Conservation (phyloP, 23 tunicate species). For the Corella eumyota region DNA sequence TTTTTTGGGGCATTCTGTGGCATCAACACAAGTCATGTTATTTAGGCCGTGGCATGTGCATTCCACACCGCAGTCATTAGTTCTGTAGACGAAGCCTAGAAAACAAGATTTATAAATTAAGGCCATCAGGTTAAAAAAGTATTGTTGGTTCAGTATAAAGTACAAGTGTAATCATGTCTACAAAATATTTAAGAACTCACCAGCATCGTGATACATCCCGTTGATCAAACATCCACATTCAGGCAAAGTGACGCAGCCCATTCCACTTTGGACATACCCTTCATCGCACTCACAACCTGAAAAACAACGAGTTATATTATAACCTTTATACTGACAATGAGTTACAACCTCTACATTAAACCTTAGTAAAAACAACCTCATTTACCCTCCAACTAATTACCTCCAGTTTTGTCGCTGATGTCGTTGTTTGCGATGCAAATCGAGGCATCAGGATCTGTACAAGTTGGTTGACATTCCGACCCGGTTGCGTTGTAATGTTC, state of each 20-base stretch:
- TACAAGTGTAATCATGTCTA: background rate
- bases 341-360: too few relatives aligned
- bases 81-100: constrained; percentile 31
- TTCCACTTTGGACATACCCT: constrained; percentile 38
- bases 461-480: constrained; percentile 28
- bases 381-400: background rate
- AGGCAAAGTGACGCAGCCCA: constrained; percentile 19
- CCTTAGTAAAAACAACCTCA: too few relatives aligned
- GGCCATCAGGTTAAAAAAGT: constrained; percentile 1
- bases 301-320: background rate
- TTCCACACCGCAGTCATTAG: constrained; percentile 14
- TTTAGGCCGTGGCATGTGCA: constrained; percentile 18
- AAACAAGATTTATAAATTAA: background rate
- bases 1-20: constrained; percentile 15
- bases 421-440: constrained; percentile 7
- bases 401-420: background rate
- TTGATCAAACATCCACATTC: constrained; percentile 72
- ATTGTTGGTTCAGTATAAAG: background rate
- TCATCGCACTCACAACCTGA: constrained; percentile 72
- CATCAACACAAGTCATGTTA: constrained; percentile 6
- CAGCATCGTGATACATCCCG: constrained; percentile 40
- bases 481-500: constrained; percentile 14
- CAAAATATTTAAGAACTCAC: constrained; percentile 10
- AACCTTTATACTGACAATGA: too few relatives aligned
- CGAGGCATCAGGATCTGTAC: constrained; percentile 33